Base-by-base conservation (phyloP, 2,888 invertebrate species). In the Cheilosia urbana region DNA sequence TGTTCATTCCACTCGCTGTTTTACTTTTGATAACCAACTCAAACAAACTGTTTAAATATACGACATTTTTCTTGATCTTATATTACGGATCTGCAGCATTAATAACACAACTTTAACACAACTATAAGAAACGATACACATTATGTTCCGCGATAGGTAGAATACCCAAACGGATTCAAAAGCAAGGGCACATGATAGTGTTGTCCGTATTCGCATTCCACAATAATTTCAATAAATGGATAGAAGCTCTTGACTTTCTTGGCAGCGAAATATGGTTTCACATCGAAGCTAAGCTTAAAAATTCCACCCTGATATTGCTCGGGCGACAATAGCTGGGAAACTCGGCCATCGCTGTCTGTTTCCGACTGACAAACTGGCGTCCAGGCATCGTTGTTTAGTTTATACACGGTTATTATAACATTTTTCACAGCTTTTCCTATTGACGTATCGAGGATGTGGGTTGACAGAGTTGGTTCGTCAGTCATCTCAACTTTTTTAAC, bases 141-240 rank as follows among this genome's bases (percentile, higher is more conserved):
- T 92, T 93, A 95, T 88, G 94, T 93, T 72, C 96, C 96, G 88
- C 96, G 93, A 90, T 96, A 96, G 0, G 96, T 96, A 0, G 96
- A 94, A 89, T 96, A 97, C 19, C 96, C 96, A 91, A 93, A 96
- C 0, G 96, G 96, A 88, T 94, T 96, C 24, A 97, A 91, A 24
- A 97, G 92, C 58, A 97, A 91, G 0, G 96, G 96, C 77, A 97
- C 95, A 91, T 97, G 96, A 91, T 96, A 96, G 89, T 95, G 95
- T 72, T 95, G 93, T 4, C 94, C 94, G 75, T 93, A 93, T 34
- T 94, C 94, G 57, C 94, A 94, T 87, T 95, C 95, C 91, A 97
- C 96, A 3, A 95, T 94, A 85, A 97, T 95, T 93, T 96, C 97
- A 72, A 96, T 95, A 90, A 94, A 95, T 0, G 97, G 96, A 91